Base-by-base conservation (phyloP, 2,797 vertebrate species). In the Diplodus puntazzo region DNA sequence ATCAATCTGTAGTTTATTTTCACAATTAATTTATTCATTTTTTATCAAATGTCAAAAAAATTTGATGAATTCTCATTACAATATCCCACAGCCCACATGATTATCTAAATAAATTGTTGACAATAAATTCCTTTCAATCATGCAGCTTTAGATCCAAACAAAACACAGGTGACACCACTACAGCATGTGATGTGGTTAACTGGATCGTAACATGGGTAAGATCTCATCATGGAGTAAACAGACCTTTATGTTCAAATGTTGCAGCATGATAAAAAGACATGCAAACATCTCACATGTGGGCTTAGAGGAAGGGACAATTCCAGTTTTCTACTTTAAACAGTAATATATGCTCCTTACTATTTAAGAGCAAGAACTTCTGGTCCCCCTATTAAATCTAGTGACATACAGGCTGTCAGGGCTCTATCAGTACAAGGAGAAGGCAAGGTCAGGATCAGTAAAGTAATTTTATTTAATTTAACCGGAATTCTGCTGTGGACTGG, bases 401-500 rank as follows among this genome's bases (percentile, higher is more conserved):
- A 20, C 9, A 23, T 23, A 17, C 23, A 71, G 18, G 46, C 30
- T 63, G 23, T 69, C 69, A 8, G 1, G 7, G 12, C 55, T 75
- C 23, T 57, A 60, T 18, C 20, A 52, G 20, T 5, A 25, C 13
- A 25, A 61, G 42, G 2, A 64, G 14, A 59, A 25, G 25, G 54
- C 13, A 67, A 27, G 3, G 34, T 43, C 34, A 14, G 57, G 14
- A 80, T 65, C 34, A 62, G 58, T 54, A 45, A 62, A 69, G 78
- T 53, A 2, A 66, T 48, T 82, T 60, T 27, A 21, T 73, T 70
- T 58, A 70, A 82, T 55, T 75, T 42, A 72, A 81, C 48, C 74
- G 55, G 50, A 83, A 73, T 66, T 85, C 13, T 61, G 17, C 59
- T 62, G 53, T 57, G 54, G 58, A 75, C 54, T 48, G 20, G n/a